These are phyloP conservation scores for Todiramphus chloris DNA, from an alignment of 2,113 vertebrate genomes.

Conservation along the genomic window DNA sequence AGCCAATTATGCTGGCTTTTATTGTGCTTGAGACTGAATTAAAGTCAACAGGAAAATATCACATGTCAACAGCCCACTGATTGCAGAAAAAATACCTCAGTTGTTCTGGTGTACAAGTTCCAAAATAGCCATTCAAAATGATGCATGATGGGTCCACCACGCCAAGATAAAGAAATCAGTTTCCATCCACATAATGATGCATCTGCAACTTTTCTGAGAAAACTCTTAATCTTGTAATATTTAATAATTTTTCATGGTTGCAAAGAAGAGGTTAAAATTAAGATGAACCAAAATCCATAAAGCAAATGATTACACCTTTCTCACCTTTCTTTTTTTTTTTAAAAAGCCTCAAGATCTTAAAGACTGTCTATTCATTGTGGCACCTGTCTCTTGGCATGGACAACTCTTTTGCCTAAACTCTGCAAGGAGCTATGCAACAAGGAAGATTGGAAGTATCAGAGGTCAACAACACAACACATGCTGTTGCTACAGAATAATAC, in stretches of 20 bases:
- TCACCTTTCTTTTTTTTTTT: background rate
- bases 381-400: background rate
- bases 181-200: background rate
- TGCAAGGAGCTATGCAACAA: background rate
- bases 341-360: background rate
- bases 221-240: background rate
- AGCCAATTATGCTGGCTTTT: background rate
- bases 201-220: background rate
- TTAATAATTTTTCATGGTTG: background rate
- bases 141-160: rapidly evolving
- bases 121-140: background rate
- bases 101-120: background rate
- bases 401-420: background rate
- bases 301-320: background rate
- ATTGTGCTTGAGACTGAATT: background rate
- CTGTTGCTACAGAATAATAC: background rate
- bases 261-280: background rate
- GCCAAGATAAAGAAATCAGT: background rate
- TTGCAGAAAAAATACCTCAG: background rate
- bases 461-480: background rate
- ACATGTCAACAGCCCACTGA: background rate
- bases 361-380: background rate
- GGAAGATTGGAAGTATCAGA: background rate
- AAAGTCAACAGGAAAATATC: conserved; percentile 12
- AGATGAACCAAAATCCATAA: background rate